Evolutionary conservation across 2,888 invertebrate genomes (phyloP), one percentile per base, ranked within the genome.

Genomic region (Lasioglossum vierecki): DNA sequence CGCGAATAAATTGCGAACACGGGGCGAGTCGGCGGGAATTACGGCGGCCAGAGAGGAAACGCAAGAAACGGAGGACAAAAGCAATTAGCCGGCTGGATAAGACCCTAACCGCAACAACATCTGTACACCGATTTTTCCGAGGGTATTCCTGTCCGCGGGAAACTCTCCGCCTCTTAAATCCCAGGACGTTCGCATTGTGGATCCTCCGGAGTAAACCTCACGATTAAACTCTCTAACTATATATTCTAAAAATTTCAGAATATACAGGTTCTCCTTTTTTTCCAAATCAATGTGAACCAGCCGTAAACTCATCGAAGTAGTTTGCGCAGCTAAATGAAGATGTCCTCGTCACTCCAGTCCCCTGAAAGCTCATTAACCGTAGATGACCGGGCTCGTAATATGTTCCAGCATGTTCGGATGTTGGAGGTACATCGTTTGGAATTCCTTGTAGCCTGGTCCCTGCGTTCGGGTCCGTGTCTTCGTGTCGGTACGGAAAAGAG

Each of bases 1-100:
- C 26, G 72, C 80, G 79, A 87, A 88, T 89, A 88, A 89, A 87
- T 88, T 72, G 85, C 63, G 57, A 35, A 78, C 72, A 11, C 60
- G 78, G 70, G 35, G 68, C n/a, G 15, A 66, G 73, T 35, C 53
- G 18, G 18, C 49, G 39, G 46, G 74, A 85, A 80, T 66, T 74
- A 70, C 41, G 49, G 44, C 66, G 76, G 5, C 76, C 30, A 5
- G 74, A 35, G 35, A 53, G 68, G 39, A 66, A 72, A 39, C 41
- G 53, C 22, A 46, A 74, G 68, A 80, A 80, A 9, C n/a, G 26
- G 1, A n/a, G 26, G 73, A 79, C 53, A 66, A 84, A 75, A 46
- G 63, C 63, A 44, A 57, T 73, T 83, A 71, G 79, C 63, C 35
- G 68, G 9, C 53, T 26, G 68, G 39, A 26, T n/a, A 46, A 15